Evolutionary conservation across 2,113 vertebrate genomes (phyloP), one percentile per base, ranked within the genome.

Genomic region (Geococcyx californianus): DNA sequence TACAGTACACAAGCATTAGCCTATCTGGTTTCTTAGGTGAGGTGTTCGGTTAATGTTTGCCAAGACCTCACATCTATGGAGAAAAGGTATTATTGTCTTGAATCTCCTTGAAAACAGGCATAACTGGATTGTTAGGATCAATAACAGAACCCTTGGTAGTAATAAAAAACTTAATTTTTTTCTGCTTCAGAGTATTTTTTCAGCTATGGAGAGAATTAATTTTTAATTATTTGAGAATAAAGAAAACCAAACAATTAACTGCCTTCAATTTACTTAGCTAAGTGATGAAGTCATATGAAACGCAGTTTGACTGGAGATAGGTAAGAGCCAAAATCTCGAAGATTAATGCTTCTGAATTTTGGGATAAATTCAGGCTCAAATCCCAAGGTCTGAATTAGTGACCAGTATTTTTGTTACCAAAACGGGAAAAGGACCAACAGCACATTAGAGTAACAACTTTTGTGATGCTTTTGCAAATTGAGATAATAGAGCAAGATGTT

Each of bases 191-290:
- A 73, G 58, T 73, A 82, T 79, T 87, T 58, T 92, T 87, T 92
- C 66, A 72, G 36, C 84, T 84, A 87, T 78, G 52, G 81, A 89
- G 69, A 89, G 77, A 94, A 92, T 95, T 95, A 95, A 79, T 70
- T 51, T 89, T 68, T 94, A 95, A 94, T 96, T 95, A 94, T 89
- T 91, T 69, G 77, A 87, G 89, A 92, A 74, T 92, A 91, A 89
- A 84, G 64, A 91, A 93, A 92, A 95, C 95, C 54, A 95, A 95
- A 92, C 84, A 93, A 94, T 79, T 81, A 91, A 79, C 70, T 80
- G 77, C 60, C 40, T 94, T 86, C 77, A 72, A 56, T 89, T 91
- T 86, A 49, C 69, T 94, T 78, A 85, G 51, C 42, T 66, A 95
- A 86, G 67, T 31, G 68, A 67, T 88, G 79, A 92, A 92, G 85